A percentile compares a stretch with the other conserved stretches of the same genome.
phyloP scores from a whole-genome alignment of 2,113 vertebrate species.

The Heloderma charlesbogerti region DNA sequence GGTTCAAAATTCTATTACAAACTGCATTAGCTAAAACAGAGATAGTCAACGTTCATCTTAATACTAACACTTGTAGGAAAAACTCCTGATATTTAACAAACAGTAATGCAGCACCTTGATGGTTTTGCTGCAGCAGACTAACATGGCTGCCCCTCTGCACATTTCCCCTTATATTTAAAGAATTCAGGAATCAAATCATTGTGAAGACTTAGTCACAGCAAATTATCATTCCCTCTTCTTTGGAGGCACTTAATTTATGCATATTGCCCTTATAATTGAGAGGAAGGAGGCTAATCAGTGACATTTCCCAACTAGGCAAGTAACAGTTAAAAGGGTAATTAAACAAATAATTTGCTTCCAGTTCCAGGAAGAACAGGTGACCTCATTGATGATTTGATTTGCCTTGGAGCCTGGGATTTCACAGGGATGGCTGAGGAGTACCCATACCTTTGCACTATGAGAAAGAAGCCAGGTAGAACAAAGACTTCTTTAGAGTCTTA shows the following conservation, averaged over 20 bases:
- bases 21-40: background rate
- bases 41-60: background rate
- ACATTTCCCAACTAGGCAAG: background rate
- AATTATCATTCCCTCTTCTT: background rate
- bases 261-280: background rate
- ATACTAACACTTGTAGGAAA: background rate
- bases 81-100: background rate
- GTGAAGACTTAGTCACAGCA: background rate
- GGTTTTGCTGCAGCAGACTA: background rate
- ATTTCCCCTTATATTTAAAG: background rate
- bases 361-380: background rate
- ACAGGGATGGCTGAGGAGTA: background rate
- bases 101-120: background rate
- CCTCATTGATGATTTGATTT: background rate
- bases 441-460: background rate
- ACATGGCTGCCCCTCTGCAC: background rate
- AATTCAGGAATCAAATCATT: background rate
- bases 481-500: background rate
- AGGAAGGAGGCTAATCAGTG: background rate
- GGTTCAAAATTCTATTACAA: background rate
- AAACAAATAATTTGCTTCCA: background rate
- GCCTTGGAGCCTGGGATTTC: background rate
- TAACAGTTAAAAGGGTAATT: background rate
- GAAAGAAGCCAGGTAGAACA: background rate
- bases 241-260: background rate